Evolutionary conservation across 2,113 vertebrate genomes (phyloP).

Genomic region (human (Homo sapiens)): GRCh38 chr21:43088501-43089000

Average conservation of each 20-base stretch:
- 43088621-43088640: background rate
- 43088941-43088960: too few species aligned
- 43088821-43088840: background rate
- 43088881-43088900: too few species aligned
- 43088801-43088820: background rate
- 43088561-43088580: background rate
- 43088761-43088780: background rate
- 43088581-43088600: background rate
- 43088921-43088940: too few species aligned
- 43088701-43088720: background rate
- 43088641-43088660: background rate
- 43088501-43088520: background rate
- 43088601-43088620: background rate
- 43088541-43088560: background rate
- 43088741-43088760: accelerated
- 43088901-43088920: too few species aligned
- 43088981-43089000: too few species aligned
- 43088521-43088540: background rate
- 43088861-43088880: too few species aligned
- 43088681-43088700: background rate
- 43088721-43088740: accelerated
- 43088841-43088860: too few species aligned
- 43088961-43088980: too few species aligned
- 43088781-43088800: background rate
- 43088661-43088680: background rate